phyloP scores from a whole-genome alignment of 2,797 vertebrate species.

The Neostethus bicornis region DNA sequence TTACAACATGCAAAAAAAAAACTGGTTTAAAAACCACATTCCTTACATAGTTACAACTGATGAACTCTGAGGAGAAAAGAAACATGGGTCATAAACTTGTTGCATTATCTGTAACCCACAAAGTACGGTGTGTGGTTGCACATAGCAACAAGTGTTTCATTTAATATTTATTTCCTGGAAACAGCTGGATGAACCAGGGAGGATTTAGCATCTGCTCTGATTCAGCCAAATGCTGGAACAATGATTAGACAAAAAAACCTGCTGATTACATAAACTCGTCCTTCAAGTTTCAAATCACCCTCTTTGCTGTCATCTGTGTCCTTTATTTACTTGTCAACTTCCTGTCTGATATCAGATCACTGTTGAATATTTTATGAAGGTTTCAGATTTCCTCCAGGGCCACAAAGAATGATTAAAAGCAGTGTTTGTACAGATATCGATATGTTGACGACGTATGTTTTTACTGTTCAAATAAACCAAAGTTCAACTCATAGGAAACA shows the following conservation, averaged over 20 bases:
- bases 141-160: background rate
- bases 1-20: too few relatives aligned
- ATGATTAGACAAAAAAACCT: background rate
- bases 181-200: background rate
- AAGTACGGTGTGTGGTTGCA: too few relatives aligned
- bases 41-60: too few relatives aligned
- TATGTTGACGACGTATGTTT: background rate
- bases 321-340: background rate
- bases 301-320: background rate
- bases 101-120: too few relatives aligned
- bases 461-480: conserved; percentile 38
- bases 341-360: conserved; percentile 1
- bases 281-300: background rate
- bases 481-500: conserved; percentile 15
- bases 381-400: background rate
- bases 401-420: background rate
- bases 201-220: background rate
- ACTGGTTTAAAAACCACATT: too few relatives aligned
- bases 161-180: background rate
- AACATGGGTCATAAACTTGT: too few relatives aligned
- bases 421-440: background rate
- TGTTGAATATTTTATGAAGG: background rate
- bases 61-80: too few relatives aligned
- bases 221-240: background rate
- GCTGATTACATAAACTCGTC: background rate